Evolutionary conservation across 1,140 invertebrate species (phyloP), one percentile per base, ranked within the genome.

Genomic region (Apis dorsata): DNA sequence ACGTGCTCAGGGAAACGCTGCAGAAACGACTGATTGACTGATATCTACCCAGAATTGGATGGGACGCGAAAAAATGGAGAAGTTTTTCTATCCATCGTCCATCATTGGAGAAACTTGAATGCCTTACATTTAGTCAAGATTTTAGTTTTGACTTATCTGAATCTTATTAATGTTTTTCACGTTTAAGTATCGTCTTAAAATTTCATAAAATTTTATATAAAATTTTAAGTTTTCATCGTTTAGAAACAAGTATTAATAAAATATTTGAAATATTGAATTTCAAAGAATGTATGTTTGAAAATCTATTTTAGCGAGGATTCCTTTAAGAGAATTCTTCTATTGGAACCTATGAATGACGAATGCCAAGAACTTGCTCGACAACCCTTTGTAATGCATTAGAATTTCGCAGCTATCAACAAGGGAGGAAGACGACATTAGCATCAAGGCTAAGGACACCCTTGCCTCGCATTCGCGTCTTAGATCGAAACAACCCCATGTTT

Each of bases 401-500:
- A 79, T 44, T 17, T 21, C n/a, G 21, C 49, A 75, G 73, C 75
- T 19, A 44, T 63, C 59, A 70, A 71, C 59, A 70, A 71, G 49
- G 66, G 51, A 65, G 70, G 77, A 57, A 75, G n/a, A 65, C 44
- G 83, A 77, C 88, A 91, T 92, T 92, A 91, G 90, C 90, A 92
- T 91, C 81, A 81, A 66, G 82, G 68, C 59, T 59, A 81, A 83
- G 84, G 34, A 76, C 80, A 72, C 55, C 75, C 59, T 59, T 66
- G 44, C 73, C 12, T 57, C 55, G 75, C 34, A 49, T 75, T 53
- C 83, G 57, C 90, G 81, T 92, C 91, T 92, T 92, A 91, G 88
- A 89, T 86, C 80, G 84, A 84, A 78, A 87, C 86, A 87, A 79
- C 85, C 91, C 90, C 89, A 86, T 91, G 86, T 90, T 91, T 92